Percentiles rank a stretch among this genome's conserved stretches.
phyloP scores from a whole-genome alignment of 2,888 invertebrate genomes.

The Poecilobothrus nobilitatus region DNA sequence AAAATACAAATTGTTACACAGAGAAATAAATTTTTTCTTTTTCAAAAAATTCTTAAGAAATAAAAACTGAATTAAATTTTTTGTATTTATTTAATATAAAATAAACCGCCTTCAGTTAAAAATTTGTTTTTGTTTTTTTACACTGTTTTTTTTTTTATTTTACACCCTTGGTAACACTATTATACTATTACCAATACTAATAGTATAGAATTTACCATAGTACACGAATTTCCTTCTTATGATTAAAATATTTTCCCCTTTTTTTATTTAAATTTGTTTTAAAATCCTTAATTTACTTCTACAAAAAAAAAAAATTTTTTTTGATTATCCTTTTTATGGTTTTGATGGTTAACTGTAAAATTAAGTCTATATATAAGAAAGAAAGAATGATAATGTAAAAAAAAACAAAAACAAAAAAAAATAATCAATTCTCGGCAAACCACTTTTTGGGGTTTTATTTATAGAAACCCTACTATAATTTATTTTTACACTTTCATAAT shows the following conservation, averaged over 20 bases:
- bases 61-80: no score
- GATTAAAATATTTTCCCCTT: neutral
- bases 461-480: neutral
- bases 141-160: no score
- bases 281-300: neutral
- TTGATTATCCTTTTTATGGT: conserved; percentile 4
- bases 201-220: neutral
- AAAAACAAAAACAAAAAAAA: neutral
- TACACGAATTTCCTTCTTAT: neutral
- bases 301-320: neutral
- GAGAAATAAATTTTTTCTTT: no score
- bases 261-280: neutral
- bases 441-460: neutral
- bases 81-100: no score
- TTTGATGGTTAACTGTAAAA: neutral
- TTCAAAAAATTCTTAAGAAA: no score
- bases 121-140: no score
- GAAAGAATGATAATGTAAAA: neutral
- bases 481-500: no score
- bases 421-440: neutral
- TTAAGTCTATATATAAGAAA: no score
- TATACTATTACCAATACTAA: no score
- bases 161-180: no score
- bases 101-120: no score
- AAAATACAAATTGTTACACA: no score